Conservation (phyloP, 2,113 vertebrate genomes). For the Elgaria multicarinata region DNA sequence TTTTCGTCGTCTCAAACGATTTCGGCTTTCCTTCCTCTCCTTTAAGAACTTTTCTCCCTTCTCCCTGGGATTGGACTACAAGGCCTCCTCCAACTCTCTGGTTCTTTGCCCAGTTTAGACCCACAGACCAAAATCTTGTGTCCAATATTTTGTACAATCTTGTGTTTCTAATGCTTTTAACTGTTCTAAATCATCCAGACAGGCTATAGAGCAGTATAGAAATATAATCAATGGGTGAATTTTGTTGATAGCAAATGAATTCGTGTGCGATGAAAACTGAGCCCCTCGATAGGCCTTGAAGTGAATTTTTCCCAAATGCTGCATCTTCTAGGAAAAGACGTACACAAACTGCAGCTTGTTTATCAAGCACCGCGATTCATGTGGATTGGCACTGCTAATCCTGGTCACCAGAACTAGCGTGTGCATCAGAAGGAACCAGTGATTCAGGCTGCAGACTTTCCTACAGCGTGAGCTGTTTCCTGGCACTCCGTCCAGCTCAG, state of each 20-base stretch:
- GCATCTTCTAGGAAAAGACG: slow-evolving; percentile 1
- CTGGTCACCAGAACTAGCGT: background rate
- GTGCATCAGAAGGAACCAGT: slow-evolving; percentile 48
- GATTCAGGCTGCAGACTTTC: slow-evolving; percentile 61
- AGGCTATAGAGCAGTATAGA: too few relatives aligned
- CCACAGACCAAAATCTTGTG: background rate
- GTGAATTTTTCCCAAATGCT: background rate
- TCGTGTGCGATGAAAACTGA: background rate
- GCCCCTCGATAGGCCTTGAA: background rate
- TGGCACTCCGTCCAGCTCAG: slow-evolving; percentile 40
- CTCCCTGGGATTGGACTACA: background rate
- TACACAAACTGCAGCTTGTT: slow-evolving; percentile 15
- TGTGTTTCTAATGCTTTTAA: too few relatives aligned
- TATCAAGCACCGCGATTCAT: slow-evolving; percentile 48
- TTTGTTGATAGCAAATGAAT: background rate
- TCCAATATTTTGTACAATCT: background rate
- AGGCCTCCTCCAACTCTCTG: background rate
- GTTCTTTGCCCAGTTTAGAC: background rate
- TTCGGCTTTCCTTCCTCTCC: background rate
- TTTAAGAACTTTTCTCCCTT: background rate
- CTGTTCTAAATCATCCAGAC: too few relatives aligned
- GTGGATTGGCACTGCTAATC: slow-evolving; percentile 30
- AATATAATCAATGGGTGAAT: too few relatives aligned
- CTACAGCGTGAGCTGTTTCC: slow-evolving; percentile 56
- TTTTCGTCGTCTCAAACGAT: too few relatives aligned